A percentile compares a stretch with the other conserved stretches of the same genome.
phyloP scores from a whole-genome alignment of 2,888 invertebrate species.

The Blastobasis lacticolella region DNA sequence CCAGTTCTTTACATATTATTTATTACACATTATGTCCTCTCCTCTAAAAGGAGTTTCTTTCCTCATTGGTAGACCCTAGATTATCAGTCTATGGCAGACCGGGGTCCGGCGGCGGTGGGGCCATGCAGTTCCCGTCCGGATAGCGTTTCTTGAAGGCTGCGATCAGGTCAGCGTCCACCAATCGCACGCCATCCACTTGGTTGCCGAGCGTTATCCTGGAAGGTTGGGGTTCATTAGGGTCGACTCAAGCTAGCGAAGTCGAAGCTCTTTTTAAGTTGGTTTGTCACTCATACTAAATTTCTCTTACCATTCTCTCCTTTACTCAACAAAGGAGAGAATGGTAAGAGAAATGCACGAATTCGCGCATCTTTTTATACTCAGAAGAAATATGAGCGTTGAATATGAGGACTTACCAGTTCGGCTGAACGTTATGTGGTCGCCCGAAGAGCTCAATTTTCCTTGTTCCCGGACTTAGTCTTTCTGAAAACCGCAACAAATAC shows the following conservation, averaged over 20 bases:
- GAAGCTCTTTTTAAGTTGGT: too few relatives aligned
- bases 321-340: too few relatives aligned
- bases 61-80: too few relatives aligned
- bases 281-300: too few relatives aligned
- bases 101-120: constrained; percentile 78
- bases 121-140: constrained; percentile 89
- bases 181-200: constrained; percentile 94
- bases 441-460: constrained; percentile 98
- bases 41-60: too few relatives aligned
- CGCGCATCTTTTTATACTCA: too few relatives aligned
- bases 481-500: constrained; percentile 44
- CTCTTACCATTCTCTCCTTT: too few relatives aligned
- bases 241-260: too few relatives aligned
- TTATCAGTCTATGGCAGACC: constrained; percentile 20
- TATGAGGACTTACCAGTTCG: constrained; percentile 84
- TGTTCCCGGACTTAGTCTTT: constrained; percentile 95
- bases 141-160: constrained; percentile 92
- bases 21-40: too few relatives aligned
- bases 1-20: too few relatives aligned
- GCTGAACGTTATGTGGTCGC: constrained; percentile 97
- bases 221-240: constrained; percentile 9
- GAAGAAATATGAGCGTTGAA: too few relatives aligned
- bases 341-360: too few relatives aligned
- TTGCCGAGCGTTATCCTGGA: constrained; percentile 92
- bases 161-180: constrained; percentile 94